A percentile compares a stretch with the other conserved stretches of the same genome.
phyloP scores from a whole-genome alignment of 1,140 invertebrate genomes.

The Lucilia cuprina region DNA sequence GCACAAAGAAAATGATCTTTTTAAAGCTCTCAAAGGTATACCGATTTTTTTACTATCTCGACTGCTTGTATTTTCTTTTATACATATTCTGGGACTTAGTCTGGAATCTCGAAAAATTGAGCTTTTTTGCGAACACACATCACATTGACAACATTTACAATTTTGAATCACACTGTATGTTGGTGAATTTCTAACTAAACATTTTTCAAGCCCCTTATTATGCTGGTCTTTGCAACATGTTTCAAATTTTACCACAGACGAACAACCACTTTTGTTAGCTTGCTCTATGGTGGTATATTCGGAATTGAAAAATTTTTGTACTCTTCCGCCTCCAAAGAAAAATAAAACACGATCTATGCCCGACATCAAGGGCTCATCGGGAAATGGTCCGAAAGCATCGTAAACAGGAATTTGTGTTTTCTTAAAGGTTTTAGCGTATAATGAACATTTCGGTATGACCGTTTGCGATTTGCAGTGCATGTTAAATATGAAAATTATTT shows the following conservation, averaged over 20 bases:
- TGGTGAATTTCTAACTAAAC: neutral
- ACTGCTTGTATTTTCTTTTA: neutral
- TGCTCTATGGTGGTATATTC: neutral
- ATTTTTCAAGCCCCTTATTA: neutral
- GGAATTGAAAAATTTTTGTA: slow-evolving; percentile 32
- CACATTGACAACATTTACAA: neutral
- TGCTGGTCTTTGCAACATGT: neutral
- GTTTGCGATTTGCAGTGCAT: slow-evolving; percentile 1
- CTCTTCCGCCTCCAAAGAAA: slow-evolving; percentile 26
- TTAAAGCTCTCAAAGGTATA: neutral
- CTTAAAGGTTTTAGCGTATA: neutral
- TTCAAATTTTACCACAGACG: neutral
- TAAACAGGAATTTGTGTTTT: slow-evolving; percentile 30
- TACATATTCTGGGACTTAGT: neutral
- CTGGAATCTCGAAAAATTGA: neutral
- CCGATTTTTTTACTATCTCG: neutral
- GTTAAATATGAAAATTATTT: neutral
- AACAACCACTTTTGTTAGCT: slow-evolving; percentile 7
- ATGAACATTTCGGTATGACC: neutral
- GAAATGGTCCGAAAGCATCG: slow-evolving; percentile 39
- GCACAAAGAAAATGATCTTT: slow-evolving; percentile 37
- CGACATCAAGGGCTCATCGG: slow-evolving; percentile 34
- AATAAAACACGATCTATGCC: slow-evolving; percentile 36
- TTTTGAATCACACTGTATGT: neutral
- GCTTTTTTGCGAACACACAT: neutral